Conservation (phyloP, 1,140 invertebrate species). For the Copidosoma floridanum region DNA sequence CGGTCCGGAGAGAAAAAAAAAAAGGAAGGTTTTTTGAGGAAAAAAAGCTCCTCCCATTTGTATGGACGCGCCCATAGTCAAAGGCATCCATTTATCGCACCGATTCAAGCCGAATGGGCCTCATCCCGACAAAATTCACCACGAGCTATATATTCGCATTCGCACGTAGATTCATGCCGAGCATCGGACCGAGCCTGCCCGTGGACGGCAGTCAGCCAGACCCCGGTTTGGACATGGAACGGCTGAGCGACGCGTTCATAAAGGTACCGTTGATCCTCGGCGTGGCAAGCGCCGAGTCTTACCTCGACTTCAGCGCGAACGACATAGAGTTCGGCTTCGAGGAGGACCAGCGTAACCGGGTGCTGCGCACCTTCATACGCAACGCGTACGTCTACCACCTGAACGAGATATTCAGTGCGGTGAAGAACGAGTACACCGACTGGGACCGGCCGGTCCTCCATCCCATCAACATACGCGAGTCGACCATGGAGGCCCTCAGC, state of each 20-base stretch:
- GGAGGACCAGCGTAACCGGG: conserved; percentile 70
- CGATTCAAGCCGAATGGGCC: too few species aligned
- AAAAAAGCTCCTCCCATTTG: too few species aligned
- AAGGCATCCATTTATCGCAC: too few species aligned
- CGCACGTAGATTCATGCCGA: conserved; percentile 53
- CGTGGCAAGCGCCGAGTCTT: conserved; percentile 73
- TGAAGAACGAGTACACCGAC: conserved; percentile 90
- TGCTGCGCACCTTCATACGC: conserved; percentile 78
- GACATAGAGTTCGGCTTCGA: conserved; percentile 77
- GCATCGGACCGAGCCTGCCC: conserved; percentile 66
- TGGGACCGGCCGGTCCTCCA: conserved; percentile 85
- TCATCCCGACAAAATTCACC: too few species aligned
- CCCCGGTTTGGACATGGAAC: conserved; percentile 65
- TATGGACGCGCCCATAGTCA: too few species aligned
- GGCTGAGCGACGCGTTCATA: conserved; percentile 68
- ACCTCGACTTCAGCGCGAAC: conserved; percentile 71
- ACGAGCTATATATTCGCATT: too few species aligned
- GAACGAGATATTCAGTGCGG: conserved; percentile 88
- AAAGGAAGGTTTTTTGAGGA: too few species aligned
- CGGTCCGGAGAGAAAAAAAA: too few species aligned
- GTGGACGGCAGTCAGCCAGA: conserved; percentile 64
- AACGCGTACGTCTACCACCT: conserved; percentile 86
- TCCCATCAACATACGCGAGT: conserved; percentile 80
- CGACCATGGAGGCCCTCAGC: conserved; percentile 82
- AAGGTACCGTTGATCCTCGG: conserved; percentile 69